phyloP scores from a whole-genome alignment of 1,140 invertebrate genomes.

The Phymorhynchus buccinoides region DNA sequence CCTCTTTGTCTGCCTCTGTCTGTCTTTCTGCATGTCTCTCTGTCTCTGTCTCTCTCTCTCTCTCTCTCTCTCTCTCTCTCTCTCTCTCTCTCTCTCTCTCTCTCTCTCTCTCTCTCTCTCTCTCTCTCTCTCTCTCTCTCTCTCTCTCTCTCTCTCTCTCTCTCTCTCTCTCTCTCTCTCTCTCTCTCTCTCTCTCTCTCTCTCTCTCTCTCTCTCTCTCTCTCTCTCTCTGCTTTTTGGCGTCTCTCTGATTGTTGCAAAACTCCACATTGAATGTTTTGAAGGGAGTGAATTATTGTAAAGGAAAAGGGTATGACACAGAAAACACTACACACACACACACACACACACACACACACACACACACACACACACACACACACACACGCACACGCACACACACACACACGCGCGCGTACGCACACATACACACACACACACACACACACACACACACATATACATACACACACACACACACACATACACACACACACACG shows the following conservation, averaged over 20 bases:
- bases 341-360: too few species aligned
- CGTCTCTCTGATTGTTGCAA: too few species aligned
- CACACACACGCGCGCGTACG: background rate
- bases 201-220: too few species aligned
- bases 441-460: background rate
- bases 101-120: conserved; percentile 6
- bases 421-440: background rate
- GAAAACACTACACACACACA: too few species aligned
- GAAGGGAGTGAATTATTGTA: too few species aligned
- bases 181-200: too few species aligned
- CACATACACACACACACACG: background rate
- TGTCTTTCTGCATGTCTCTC: too few species aligned
- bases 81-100: background rate
- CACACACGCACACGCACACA: background rate
- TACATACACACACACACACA: background rate
- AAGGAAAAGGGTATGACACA: too few species aligned
- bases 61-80: background rate
- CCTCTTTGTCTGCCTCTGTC: background rate
- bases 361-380: background rate
- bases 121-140: background rate
- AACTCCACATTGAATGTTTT: too few species aligned
- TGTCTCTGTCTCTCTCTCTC: background rate
- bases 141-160: background rate
- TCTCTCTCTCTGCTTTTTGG: too few species aligned
- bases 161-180: too few species aligned